These are phyloP conservation scores for Myioborus miniatus DNA, from an alignment of 2,797 vertebrate species.

Conservation along the genomic window DNA sequence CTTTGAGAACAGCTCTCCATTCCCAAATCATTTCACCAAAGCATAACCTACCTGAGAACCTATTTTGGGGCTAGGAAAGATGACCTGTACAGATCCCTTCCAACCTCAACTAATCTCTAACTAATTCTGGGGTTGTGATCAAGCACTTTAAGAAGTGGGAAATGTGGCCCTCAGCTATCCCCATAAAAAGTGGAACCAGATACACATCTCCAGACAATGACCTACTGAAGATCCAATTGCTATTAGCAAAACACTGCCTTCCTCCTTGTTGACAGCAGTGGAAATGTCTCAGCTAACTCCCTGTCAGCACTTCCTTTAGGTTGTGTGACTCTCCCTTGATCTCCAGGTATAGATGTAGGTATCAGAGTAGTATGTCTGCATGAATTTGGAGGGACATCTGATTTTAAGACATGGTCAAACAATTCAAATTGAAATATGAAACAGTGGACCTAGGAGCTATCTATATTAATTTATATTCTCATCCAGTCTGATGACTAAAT, in stretches of 20 bases:
- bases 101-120: background rate
- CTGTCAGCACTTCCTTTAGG: background rate
- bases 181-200: background rate
- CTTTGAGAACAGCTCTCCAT: background rate
- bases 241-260: background rate
- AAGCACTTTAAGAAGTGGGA: background rate
- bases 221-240: background rate
- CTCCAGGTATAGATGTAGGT: background rate
- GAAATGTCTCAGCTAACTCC: background rate
- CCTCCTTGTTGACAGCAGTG: background rate
- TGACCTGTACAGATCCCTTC: background rate
- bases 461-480: background rate
- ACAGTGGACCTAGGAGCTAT: background rate
- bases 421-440: background rate
- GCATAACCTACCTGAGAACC: background rate
- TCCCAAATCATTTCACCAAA: background rate
- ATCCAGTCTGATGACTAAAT: background rate
- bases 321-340: background rate
- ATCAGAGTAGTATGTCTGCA: background rate
- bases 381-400: background rate
- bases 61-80: background rate
- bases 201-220: background rate
- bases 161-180: background rate
- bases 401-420: background rate
- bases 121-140: background rate